Conservation (phyloP, 1,140 invertebrate genomes). For the Condylostylus longicornis region DNA sequence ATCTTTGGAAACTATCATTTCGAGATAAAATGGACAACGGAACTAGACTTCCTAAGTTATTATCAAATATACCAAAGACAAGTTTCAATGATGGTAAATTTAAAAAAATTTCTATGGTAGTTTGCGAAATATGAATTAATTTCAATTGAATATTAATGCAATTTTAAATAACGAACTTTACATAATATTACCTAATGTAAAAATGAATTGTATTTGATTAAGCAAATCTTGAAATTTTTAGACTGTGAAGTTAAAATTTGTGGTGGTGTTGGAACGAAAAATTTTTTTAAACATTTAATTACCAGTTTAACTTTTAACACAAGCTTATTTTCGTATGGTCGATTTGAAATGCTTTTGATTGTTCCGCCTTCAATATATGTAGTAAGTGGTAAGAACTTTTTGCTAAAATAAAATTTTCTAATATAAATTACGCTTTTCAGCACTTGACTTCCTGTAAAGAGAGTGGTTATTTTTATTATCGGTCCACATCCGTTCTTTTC, state of each 20-base stretch:
- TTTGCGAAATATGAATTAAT: background rate
- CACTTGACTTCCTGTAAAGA: conserved; percentile 22
- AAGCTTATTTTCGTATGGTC: conserved; percentile 33
- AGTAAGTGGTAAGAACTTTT: conserved; percentile 22
- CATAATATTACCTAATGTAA: background rate
- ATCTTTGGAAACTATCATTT: conserved; percentile 37
- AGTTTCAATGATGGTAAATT: conserved; percentile 14
- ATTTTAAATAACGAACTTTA: background rate
- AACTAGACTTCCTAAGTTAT: conserved; percentile 33
- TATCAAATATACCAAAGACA: conserved; percentile 30
- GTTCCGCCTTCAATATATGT: conserved; percentile 37
- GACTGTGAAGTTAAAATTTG: conserved; percentile 35
- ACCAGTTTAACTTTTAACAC: conserved; percentile 39
- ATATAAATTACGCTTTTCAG: conserved; percentile 8
- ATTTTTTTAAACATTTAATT: conserved; percentile 39
- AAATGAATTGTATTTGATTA: background rate
- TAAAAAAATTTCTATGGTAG: background rate
- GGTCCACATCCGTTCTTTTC: conserved; percentile 38
- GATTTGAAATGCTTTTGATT: conserved; percentile 38
- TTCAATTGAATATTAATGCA: background rate
- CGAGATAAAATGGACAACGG: conserved; percentile 42
- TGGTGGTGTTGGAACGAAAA: conserved; percentile 36
- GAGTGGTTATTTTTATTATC: conserved; percentile 29
- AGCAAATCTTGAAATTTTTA: conserved; percentile 2
- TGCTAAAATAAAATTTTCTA: background rate